phyloP scores from a whole-genome alignment of 2,888 invertebrate genomes.

The Amorpha juglandis region DNA sequence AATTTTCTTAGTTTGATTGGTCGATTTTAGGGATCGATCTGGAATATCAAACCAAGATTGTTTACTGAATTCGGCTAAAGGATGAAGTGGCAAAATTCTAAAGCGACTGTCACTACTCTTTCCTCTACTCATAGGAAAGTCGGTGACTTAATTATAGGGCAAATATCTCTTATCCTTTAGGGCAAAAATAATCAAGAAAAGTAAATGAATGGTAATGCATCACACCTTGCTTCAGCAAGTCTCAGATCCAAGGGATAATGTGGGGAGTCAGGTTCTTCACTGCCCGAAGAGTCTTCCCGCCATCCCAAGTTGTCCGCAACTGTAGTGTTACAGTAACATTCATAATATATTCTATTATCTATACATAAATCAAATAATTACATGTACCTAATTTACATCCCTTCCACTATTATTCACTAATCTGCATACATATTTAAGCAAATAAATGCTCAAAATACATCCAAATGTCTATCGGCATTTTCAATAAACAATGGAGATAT shows the following conservation, averaged over 20 bases:
- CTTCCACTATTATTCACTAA: background rate
- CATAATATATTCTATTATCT: background rate
- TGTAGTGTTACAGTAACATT: conserved; percentile 41
- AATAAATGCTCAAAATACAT: conserved; percentile 11
- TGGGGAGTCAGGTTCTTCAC: conserved; percentile 74
- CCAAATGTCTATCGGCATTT: conserved; percentile 3
- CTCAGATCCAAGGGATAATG: conserved; percentile 78
- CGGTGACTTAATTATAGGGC: no score
- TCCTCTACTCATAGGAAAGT: no score
- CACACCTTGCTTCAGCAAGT: conserved; percentile 79
- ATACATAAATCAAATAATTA: background rate
- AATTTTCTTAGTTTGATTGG: no score
- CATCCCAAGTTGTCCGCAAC: conserved; percentile 74
- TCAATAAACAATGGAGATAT: no score
- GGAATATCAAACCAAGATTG: no score
- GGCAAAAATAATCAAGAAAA: no score
- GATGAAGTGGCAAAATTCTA: no score
- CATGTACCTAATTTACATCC: background rate
- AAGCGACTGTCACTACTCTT: no score
- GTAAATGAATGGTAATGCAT: background rate
- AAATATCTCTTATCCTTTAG: no score
- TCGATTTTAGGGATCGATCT: no score
- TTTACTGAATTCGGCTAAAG: no score
- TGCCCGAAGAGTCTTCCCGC: conserved; percentile 81
- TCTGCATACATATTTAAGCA: background rate